Conservation (phyloP, 1,140 invertebrate species). For the Scaptomyza graminum region DNA sequence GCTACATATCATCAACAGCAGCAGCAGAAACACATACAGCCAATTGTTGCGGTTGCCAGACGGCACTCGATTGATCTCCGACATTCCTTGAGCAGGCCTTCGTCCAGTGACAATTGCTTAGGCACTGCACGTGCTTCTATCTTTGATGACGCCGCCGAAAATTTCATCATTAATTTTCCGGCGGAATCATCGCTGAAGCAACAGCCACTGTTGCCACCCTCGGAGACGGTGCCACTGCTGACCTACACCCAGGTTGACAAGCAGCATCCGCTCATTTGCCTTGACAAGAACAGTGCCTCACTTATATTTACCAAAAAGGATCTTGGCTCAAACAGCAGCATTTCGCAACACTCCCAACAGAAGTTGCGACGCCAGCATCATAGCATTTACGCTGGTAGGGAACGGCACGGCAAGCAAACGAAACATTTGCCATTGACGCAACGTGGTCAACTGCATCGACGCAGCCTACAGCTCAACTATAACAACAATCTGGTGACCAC, state of each 20-base stretch:
- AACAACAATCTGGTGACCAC: slow-evolving; percentile 78
- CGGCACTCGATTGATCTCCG: slow-evolving; percentile 36
- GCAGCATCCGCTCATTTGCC: slow-evolving; percentile 65
- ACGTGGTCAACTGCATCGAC: slow-evolving; percentile 66
- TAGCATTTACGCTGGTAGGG: slow-evolving; percentile 61
- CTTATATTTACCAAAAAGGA: slow-evolving; percentile 82
- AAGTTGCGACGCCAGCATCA: slow-evolving; percentile 59
- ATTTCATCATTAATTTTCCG: slow-evolving; percentile 79
- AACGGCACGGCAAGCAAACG: slow-evolving; percentile 54
- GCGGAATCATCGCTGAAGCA: slow-evolving; percentile 73
- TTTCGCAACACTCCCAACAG: neutral
- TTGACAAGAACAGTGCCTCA: slow-evolving; percentile 80
- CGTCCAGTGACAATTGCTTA: slow-evolving; percentile 61
- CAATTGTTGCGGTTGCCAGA: slow-evolving; percentile 19
- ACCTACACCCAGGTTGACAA: slow-evolving; percentile 78
- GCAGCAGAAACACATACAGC: slow-evolving; percentile 9
- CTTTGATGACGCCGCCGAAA: slow-evolving; percentile 80
- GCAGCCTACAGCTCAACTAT: slow-evolving; percentile 72
- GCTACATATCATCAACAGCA: slow-evolving; percentile 48
- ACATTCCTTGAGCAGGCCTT: slow-evolving; percentile 45
- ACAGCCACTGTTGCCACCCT: slow-evolving; percentile 66
- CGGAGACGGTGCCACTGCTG: slow-evolving; percentile 78
- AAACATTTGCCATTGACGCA: slow-evolving; percentile 70
- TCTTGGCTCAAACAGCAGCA: slow-evolving; percentile 19
- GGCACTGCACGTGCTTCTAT: slow-evolving; percentile 49